Base-by-base conservation (phyloP, 2,888 invertebrate genomes). In the Monochamus alternatus region DNA sequence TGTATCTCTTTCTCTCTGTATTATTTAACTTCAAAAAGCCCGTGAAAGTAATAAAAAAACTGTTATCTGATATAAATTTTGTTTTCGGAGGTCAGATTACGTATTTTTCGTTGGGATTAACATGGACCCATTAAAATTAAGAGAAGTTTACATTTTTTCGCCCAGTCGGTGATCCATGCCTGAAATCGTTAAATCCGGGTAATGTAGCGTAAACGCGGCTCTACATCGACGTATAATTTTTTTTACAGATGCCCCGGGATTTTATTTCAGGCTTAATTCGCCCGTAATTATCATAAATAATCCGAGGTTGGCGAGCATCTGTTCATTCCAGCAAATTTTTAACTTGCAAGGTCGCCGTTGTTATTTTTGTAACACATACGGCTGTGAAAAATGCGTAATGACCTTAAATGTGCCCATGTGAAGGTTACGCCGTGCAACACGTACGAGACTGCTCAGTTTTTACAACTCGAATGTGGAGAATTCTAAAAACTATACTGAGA, bases 381-480 rank as follows among this genome's bases (percentile, higher is more conserved):
- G 60, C 60, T 38, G 52, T 66, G 52, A 66, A 66, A 51, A 52
- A n/a, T 44, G 32, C 52, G 31, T 66, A 51, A 32, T 63, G 63
- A 71, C 71, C 71, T 71, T 63, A 63, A 63, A 62, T 52, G 52
- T 69, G 43, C 60, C 60, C 47, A 44, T 59, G 47, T 60, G 60
- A 69, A 69, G 69, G 69, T 60, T 69, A 60, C 22, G 32, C 60
- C 31, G 12, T 32, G 31, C 22, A 14, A 31, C 9, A 60, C 12
- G n/a, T n/a, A 14, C 32, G 12, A 3, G 31, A 31, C 7, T 60
- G 30, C 3, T 9, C 5, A 60, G 32, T 4, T 12, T 4, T 12
- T 32, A 43, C 63, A 32, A 38, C 7, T 38, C 7, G 7, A 38
- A 7, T 38, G 38, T 7, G 38, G 4, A 38, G 7, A 38, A 38